Evolutionary conservation across 2,113 vertebrate species (phyloP).

Genomic region (Pristiophorus japonicus): DNA sequence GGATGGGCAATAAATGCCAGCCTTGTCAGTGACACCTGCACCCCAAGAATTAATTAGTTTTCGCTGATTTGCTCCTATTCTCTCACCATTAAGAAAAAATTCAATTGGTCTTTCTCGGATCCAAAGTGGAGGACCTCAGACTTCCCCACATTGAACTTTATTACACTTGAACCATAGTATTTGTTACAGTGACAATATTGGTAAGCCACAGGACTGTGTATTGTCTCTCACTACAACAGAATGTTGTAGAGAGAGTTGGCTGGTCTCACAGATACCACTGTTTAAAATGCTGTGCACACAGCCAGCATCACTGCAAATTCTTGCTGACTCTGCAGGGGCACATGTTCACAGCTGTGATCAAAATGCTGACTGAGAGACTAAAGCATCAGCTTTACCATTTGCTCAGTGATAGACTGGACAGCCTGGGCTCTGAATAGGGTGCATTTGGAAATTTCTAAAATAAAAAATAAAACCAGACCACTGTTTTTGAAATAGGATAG

Average conservation of each 20-base stretch:
- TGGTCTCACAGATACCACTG: constrained; percentile 13
- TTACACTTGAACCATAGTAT: background rate
- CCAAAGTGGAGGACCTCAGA: background rate
- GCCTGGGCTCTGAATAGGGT: background rate
- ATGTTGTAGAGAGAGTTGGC: background rate
- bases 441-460: background rate
- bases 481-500: background rate
- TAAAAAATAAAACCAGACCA: background rate
- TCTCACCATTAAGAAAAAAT: background rate
- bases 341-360: background rate
- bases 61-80: background rate
- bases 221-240: background rate
- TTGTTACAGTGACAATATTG: background rate
- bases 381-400: background rate
- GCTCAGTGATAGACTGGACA: background rate
- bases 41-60: background rate
- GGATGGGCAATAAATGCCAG: background rate
- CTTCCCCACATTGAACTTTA: background rate
- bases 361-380: constrained; percentile 20
- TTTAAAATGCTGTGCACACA: constrained; percentile 10
- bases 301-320: background rate
- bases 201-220: background rate
- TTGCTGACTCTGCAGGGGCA: constrained; percentile 14
- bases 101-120: background rate
- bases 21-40: background rate